phyloP scores from a whole-genome alignment of 2,888 invertebrate genomes.

The Eupithecia subumbrata region DNA sequence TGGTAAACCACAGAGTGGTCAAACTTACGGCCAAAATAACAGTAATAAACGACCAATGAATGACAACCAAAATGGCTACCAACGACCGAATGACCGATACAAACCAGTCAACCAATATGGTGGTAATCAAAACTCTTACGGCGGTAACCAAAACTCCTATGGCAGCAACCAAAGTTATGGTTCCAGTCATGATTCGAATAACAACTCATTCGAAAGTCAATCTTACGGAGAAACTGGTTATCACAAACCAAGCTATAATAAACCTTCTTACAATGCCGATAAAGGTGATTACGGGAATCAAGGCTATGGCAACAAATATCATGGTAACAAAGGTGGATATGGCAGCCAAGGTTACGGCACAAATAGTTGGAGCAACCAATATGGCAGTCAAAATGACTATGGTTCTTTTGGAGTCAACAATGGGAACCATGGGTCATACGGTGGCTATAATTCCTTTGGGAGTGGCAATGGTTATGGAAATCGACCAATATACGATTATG shows the following conservation, averaged over 20 bases:
- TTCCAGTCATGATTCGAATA: slow-evolving; percentile 3
- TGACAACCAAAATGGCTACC: slow-evolving; percentile 22
- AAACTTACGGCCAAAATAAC: slow-evolving; percentile 25
- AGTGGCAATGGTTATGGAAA: slow-evolving; percentile 31
- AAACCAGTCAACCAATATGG: slow-evolving; percentile 31
- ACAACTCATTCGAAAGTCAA: slow-evolving; percentile 12
- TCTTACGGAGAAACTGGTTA: slow-evolving; percentile 34
- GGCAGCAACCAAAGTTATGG: slow-evolving; percentile 26
- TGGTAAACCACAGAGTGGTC: slow-evolving; percentile 39
- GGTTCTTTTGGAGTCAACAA: slow-evolving; percentile 11
- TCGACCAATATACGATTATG: slow-evolving; percentile 29
- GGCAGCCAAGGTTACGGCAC: not conserved
- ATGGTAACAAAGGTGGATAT: slow-evolving; percentile 22
- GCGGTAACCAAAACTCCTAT: slow-evolving; percentile 25
- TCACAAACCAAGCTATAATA: slow-evolving; percentile 36
- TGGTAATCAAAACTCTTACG: slow-evolving; percentile 9
- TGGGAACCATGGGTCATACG: slow-evolving; percentile 22
- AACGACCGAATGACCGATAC: slow-evolving; percentile 35
- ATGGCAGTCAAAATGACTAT: slow-evolving; percentile 11
- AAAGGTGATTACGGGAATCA: slow-evolving; percentile 36
- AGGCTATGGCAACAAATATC: slow-evolving; percentile 23
- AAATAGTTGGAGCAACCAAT: slow-evolving; percentile 2
- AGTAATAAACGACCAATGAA: slow-evolving; percentile 22
- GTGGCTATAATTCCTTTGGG: slow-evolving; percentile 15
- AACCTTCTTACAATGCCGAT: slow-evolving; percentile 37